phyloP scores from a whole-genome alignment of 2,113 vertebrate species.

The Thymallus thymallus region DNA sequence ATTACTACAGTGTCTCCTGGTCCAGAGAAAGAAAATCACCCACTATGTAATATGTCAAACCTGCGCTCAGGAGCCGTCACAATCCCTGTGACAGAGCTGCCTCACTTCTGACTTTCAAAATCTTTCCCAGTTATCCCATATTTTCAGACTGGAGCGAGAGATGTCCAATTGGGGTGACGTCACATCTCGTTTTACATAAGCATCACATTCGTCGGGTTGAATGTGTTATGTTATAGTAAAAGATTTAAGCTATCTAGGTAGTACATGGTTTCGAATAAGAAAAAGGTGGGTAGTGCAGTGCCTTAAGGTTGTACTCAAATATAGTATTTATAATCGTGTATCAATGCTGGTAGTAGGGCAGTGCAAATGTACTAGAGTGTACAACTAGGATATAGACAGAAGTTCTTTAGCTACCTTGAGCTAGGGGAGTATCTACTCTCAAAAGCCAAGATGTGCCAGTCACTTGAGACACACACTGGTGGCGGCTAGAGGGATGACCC shows the following conservation, averaged over 20 bases:
- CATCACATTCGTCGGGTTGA: not conserved
- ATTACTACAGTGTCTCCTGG: conserved; percentile 53
- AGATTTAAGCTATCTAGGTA: not conserved
- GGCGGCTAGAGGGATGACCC: not conserved
- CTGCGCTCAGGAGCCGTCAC: conserved; percentile 42
- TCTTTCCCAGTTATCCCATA: conserved; percentile 30
- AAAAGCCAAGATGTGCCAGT: not conserved
- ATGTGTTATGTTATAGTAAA: not conserved
- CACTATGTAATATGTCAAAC: conserved; percentile 56
- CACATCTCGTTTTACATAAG: not conserved
- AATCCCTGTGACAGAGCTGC: conserved; percentile 33
- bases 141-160: not conserved
- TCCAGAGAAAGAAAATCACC: conserved; percentile 42
- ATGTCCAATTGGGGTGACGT: not conserved
- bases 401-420: no score
- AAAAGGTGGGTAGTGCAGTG: not conserved
- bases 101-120: conserved; percentile 37
- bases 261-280: not conserved
- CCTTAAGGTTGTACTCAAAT: no score
- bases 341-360: no score
- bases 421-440: no score
- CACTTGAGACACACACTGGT: conserved; percentile 6
- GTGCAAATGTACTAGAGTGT: no score
- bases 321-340: no score
- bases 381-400: no score